Conservation (phyloP, 1,140 invertebrate species). For the Aradophagus sp. region DNA sequence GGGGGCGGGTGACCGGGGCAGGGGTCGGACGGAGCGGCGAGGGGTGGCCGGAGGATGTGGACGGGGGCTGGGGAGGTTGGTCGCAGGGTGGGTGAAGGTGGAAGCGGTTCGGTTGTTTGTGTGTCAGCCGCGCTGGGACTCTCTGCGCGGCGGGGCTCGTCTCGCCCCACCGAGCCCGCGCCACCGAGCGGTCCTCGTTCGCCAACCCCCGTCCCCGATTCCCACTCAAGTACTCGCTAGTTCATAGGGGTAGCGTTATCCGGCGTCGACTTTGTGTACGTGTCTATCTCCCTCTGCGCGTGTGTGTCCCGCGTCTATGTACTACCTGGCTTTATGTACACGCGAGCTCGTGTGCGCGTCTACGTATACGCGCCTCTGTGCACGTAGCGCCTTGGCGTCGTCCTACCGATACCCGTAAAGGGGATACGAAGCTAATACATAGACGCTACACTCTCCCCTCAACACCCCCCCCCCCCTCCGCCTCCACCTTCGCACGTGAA, state of each 20-base stretch:
- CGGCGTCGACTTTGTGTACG: slow-evolving; percentile 42
- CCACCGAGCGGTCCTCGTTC: slow-evolving; percentile 29
- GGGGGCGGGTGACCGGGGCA: slow-evolving; percentile 9
- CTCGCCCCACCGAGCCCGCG: slow-evolving; percentile 28
- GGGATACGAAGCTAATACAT: slow-evolving; percentile 67
- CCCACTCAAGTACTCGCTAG: slow-evolving; percentile 59
- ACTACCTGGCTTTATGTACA: too few relatives aligned
- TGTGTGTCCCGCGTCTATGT: slow-evolving; percentile 26
- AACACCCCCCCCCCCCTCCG: slow-evolving; percentile 16
- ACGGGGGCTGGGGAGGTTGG: slow-evolving; percentile 5
- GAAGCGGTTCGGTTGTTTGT: slow-evolving; percentile 68
- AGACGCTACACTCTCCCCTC: slow-evolving; percentile 64
- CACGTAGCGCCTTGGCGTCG: slow-evolving; percentile 64
- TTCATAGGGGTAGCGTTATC: slow-evolving; percentile 52
- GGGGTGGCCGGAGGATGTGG: neutral
- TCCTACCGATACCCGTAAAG: slow-evolving; percentile 52
- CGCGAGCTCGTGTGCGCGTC: slow-evolving; percentile 40
- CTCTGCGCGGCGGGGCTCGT: slow-evolving; percentile 25
- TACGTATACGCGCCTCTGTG: neutral
- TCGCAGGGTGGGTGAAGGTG: slow-evolving; percentile 52
- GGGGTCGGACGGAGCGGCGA: slow-evolving; percentile 5
- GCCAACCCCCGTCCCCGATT: slow-evolving; percentile 38
- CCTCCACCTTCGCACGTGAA: slow-evolving; percentile 21
- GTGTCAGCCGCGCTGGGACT: slow-evolving; percentile 70
- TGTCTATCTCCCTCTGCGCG: slow-evolving; percentile 34